Evolutionary conservation across 2,797 vertebrate genomes (phyloP).

Genomic region (Dermochelys coriacea): DNA sequence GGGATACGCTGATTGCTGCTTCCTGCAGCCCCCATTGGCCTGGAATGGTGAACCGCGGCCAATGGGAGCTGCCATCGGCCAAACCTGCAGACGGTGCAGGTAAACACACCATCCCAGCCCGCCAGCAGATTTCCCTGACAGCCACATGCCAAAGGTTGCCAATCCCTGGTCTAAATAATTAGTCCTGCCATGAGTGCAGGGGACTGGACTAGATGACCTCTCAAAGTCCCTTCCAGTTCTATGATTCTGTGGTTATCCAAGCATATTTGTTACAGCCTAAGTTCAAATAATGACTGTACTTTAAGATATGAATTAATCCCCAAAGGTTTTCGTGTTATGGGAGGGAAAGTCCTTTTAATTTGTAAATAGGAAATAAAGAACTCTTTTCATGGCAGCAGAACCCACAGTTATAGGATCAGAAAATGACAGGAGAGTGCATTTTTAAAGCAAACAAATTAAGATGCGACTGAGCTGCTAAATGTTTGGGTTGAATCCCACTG

Average conservation of each 20-base stretch:
- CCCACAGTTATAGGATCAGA: neutral
- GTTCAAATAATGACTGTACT: neutral
- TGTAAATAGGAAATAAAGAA: neutral
- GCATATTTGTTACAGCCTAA: neutral
- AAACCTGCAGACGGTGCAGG: too few species aligned
- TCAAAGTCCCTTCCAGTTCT: too few species aligned
- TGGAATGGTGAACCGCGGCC: too few species aligned
- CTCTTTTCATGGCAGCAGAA: neutral
- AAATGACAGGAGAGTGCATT: neutral
- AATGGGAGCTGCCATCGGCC: too few species aligned
- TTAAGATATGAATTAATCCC: neutral
- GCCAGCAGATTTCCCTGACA: too few species aligned
- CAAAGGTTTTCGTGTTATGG: neutral
- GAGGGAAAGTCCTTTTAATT: neutral
- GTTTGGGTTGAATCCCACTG: slow-evolving; percentile 50
- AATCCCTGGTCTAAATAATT: too few species aligned
- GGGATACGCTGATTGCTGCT: too few species aligned
- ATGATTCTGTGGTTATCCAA: neutral
- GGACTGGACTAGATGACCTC: too few species aligned
- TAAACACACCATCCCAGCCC: too few species aligned
- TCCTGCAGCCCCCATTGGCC: too few species aligned
- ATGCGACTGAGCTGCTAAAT: slow-evolving; percentile 66
- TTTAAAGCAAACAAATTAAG: slow-evolving; percentile 55
- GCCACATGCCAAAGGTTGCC: too few species aligned
- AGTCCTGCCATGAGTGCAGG: too few species aligned